Conservation (phyloP, 1,140 invertebrate genomes). For the Drosophila simulans region DNA sequence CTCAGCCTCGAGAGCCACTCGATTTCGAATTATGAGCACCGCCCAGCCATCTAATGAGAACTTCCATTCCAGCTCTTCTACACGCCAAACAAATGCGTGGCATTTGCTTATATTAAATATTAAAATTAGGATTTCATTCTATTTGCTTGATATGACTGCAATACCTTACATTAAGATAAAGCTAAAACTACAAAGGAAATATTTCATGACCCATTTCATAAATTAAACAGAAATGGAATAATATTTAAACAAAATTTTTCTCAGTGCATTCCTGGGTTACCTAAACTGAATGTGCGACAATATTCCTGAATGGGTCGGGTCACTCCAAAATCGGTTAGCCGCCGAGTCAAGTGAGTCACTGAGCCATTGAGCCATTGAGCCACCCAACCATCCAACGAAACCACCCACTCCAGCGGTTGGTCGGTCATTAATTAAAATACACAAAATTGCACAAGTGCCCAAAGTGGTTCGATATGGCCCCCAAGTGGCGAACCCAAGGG, state of each 20-base stretch:
- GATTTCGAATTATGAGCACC: slow-evolving; percentile 69
- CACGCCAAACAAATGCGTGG: neutral
- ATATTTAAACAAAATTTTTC: too few species aligned
- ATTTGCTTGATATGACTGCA: neutral
- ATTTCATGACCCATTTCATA: too few species aligned
- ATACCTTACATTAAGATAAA: too few species aligned
- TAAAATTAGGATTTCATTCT: neutral
- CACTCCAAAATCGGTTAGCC: slow-evolving; percentile 16
- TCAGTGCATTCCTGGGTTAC: neutral
- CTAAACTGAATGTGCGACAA: slow-evolving; percentile 42
- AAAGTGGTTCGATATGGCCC: slow-evolving; percentile 39
- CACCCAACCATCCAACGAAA: too few species aligned
- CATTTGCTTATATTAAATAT: neutral
- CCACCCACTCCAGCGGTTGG: slow-evolving; percentile 15
- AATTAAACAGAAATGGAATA: too few species aligned
- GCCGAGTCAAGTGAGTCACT: slow-evolving; percentile 11
- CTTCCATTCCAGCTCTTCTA: slow-evolving; percentile 9
- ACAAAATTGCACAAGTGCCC: slow-evolving; percentile 55
- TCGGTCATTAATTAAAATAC: slow-evolving; percentile 74
- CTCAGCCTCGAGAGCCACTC: slow-evolving; percentile 53
- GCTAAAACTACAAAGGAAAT: too few species aligned
- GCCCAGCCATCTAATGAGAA: slow-evolving; percentile 53
- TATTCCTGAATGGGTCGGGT: slow-evolving; percentile 31
- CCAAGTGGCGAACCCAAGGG: neutral
- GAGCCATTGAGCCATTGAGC: neutral